phyloP scores from a whole-genome alignment of 2,113 vertebrate species.

The Cyprinodon brontotheroides region DNA sequence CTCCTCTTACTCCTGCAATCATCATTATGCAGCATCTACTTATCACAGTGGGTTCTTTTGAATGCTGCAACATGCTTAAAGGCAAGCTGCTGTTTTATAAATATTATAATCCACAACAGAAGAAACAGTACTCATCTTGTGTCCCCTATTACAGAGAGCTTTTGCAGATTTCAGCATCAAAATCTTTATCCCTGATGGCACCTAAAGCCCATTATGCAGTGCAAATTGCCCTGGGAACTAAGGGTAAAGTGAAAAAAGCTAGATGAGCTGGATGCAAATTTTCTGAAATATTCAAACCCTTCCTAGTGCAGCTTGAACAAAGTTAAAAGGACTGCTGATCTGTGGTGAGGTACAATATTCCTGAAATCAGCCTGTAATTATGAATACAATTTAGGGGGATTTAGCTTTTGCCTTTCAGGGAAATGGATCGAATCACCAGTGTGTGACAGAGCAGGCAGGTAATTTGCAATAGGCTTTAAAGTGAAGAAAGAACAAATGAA shows the following conservation, averaged over 20 bases:
- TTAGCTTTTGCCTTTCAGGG: constrained; percentile 31
- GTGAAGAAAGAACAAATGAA: constrained; percentile 9
- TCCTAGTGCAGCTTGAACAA: not conserved
- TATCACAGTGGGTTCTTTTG: constrained; percentile 65
- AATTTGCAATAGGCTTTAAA: constrained; percentile 33
- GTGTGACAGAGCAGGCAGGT: constrained; percentile 20
- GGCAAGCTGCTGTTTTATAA: constrained; percentile 56
- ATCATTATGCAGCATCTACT: constrained; percentile 61
- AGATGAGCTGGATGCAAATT: constrained; percentile 29
- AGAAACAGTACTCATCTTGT: constrained; percentile 25
- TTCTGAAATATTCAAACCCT: constrained; percentile 14
- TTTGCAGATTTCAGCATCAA: constrained; percentile 24
- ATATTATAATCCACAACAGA: constrained; percentile 58
- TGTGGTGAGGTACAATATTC: constrained; percentile 3
- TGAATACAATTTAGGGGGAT: constrained; percentile 31
- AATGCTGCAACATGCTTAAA: constrained; percentile 62
- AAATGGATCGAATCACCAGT: constrained; percentile 46
- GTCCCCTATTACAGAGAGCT: constrained; percentile 16
- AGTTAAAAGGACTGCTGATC: constrained; percentile 14
- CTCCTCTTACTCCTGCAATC: constrained; percentile 63
- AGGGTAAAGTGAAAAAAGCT: not conserved
- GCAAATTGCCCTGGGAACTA: constrained; percentile 24
- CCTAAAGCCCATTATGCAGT: constrained; percentile 2
- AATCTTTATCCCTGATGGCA: not conserved
- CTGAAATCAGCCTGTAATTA: constrained; percentile 40